Evolutionary conservation across 2,888 invertebrate genomes (phyloP), one percentile per base, ranked within the genome.

Genomic region (Galerucella calmariensis): DNA sequence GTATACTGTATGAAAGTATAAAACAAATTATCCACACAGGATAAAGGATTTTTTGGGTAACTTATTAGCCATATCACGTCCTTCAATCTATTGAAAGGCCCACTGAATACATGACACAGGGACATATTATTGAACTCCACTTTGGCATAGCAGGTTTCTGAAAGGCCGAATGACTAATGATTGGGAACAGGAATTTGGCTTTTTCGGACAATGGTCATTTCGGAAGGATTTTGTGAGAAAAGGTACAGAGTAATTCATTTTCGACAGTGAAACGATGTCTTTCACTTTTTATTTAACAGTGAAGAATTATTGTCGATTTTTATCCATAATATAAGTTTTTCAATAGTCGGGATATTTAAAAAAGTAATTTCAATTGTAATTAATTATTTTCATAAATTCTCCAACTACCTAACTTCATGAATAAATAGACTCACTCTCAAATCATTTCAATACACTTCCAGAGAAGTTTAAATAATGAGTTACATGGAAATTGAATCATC

Each of bases 231-330:
- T 68, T 58, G n/a, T 44, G 20, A 58, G 11, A 46, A 68, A 68
- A 24, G 58, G 58, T 58, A 58, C 59, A 58, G 20, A 16, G 58
- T 68, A 68, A 68, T 68, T 68, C 59, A 68, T 68, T 68, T 68
- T 58, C 67, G 10, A 58, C n/a, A 58, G 20, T 20, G 20, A 58
- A 20, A 20, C 48, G 48, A 12, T 48, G 48, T 12, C 48, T 48
- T 0, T 12, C 12, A 35, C 14, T 48, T 48, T 48, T 48, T 12
- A 48, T 48, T 11, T 12, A 4, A 48, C 12, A 11, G 48, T 48
- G 12, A 48, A 48, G 48, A 48, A 48, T 48, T 12, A 12, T 48
- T 11, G 12, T 48, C 0, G 35, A 35, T 35, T 5, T 35, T 8
- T 35, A 35, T 8, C 12, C 12, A 48, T 12, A 12, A 12, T 14